Base-by-base conservation (phyloP, 2,113 vertebrate genomes). In the Rhynchomys soricoides region DNA sequence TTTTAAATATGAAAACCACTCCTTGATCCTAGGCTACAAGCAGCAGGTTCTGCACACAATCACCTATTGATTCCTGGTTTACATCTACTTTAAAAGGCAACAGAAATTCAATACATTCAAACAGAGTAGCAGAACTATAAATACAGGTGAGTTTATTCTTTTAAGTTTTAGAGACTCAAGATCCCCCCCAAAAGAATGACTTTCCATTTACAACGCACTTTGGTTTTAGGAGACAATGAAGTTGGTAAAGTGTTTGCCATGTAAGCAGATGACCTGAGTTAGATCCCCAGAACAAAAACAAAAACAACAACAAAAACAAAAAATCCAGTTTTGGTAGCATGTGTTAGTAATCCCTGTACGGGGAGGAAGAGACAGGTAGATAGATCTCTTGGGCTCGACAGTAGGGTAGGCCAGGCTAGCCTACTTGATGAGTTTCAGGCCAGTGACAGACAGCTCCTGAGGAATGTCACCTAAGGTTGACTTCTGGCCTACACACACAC, bases 141-240 rank as follows among this genome's bases (percentile, higher is more conserved):
- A 71, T 71, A 81, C 40, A 86, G 37, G 22, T 88, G 89, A n/a
- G 17, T 91, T 90, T 89, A 89, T 17, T 78, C 77, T 88, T 87
- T 95, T 88, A 78, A 92, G 59, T 9, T 75, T 91, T 70, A 55
- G n/a, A 50, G 12, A 64, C 31, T 43, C 66, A 82, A 74, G 96
- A 88, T 52, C 21, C 6, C 68, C 68, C 83, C 8, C 19, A 68
- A 95, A 96, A 31, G 34, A 70, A 37, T 64, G 62, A 34, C 19
- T 12, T 98, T 79, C 40, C 91, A 55, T 82, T 91, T 95, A n/a
- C 16, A 89, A 90, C 68, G 22, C 89, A 37, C 45, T 86, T 79
- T n/a, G 40, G 29, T 81, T 57, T 37, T 90, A 29, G 5, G 45
- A 50, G 62, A 50, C 13, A 15, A 31, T 10, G 9, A 16, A 21